phyloP scores from a whole-genome alignment of 2,888 invertebrate genomes.

The Panopea generosa region DNA sequence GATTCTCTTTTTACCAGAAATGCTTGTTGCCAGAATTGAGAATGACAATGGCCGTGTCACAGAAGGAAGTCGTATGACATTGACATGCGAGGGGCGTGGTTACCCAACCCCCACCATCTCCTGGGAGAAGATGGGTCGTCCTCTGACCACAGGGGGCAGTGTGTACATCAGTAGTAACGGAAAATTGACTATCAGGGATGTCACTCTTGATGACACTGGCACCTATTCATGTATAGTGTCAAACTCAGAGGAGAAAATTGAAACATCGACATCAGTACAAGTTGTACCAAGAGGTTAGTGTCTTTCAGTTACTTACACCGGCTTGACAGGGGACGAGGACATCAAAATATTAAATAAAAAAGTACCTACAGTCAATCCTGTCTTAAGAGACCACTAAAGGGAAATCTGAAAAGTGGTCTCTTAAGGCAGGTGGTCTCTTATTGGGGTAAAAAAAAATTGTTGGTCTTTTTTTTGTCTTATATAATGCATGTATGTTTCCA shows the following conservation, averaged over 20 bases:
- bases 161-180: constrained; percentile 67
- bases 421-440: too few relatives aligned
- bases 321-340: too few relatives aligned
- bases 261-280: constrained; percentile 73
- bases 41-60: constrained; percentile 69
- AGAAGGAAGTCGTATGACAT: constrained; percentile 76
- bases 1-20: too few relatives aligned
- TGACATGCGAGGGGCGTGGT: constrained; percentile 78
- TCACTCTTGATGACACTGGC: constrained; percentile 77
- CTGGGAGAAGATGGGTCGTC: constrained; percentile 76
- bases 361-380: too few relatives aligned
- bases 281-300: constrained; percentile 74
- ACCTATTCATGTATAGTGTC: constrained; percentile 79
- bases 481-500: too few relatives aligned
- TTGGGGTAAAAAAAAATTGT: too few relatives aligned
- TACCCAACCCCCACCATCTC: constrained; percentile 72
- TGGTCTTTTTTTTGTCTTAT: too few relatives aligned
- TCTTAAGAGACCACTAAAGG: too few relatives aligned
- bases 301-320: too few relatives aligned
- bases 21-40: constrained; percentile 73
- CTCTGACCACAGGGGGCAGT: constrained; percentile 63
- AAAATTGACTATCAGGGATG: constrained; percentile 72
- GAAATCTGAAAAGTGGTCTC: too few relatives aligned
- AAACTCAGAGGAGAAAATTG: constrained; percentile 70
- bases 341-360: too few relatives aligned